Base-by-base conservation (phyloP, 2,797 vertebrate species). In the Calcarius lapponicus region DNA sequence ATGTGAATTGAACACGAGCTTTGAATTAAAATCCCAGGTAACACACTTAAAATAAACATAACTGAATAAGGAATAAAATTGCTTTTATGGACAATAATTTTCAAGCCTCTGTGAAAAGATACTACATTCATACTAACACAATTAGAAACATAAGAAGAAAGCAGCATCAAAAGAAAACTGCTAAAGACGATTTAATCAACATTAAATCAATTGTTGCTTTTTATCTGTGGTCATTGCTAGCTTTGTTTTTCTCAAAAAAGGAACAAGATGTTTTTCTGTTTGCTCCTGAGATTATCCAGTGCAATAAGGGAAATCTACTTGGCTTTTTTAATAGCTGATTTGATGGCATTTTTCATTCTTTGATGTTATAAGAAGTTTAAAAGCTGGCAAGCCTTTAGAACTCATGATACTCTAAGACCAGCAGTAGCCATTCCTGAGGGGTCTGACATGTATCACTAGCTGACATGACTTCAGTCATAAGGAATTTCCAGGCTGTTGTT, bases 401-500 rank as follows among this genome's bases (percentile, higher is more conserved):
- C 47, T 32, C 75, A 38, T 21, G n/a, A 74, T 38, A 72, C 16
- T 38, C 18, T 21, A 87, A 78, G 65, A 82, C 28, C 18, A 74
- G 47, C 75, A 89, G 69, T 54, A 60, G 65, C 81, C 84, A 78
- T 67, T 91, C 71, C 54, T 71, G 25, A 82, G 43, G 13, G 20
- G 86, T 48, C 88, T 92, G 84, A 58, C 28, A 64, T 2, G 0
- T 43, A 74, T 86, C 89, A 78, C 26, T 45, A 48, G 31, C 71
- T 92, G 91, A 86, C 72, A 72, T 72, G 65, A 95, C 61, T 80
- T 94, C 61, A 88, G 54, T 18, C 40, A 51, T 13, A 36, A 75
- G 36, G 79, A 88, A 95, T 89, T 91, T 90, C 54, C 58, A 94
- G 72, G 36, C 47, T 67, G 38, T 25, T 85, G 62, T 10, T 94